Base-by-base conservation (phyloP, 2,113 vertebrate species). In the Chaenogobius annularis region DNA sequence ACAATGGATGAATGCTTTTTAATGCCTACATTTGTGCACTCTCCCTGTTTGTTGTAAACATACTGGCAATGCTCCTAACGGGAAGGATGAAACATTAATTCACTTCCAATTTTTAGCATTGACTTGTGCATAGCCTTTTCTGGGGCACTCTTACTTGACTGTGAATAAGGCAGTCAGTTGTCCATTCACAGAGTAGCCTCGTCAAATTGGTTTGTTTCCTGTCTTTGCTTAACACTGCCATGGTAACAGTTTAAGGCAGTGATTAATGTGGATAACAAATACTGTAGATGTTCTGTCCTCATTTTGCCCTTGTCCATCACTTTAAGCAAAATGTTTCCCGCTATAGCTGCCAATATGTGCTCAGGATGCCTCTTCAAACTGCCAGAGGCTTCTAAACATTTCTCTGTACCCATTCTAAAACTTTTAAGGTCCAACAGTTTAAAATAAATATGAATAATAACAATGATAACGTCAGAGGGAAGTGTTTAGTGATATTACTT, bases 181-280 rank as follows among this genome's bases (percentile, higher is more conserved):
- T 58, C 12, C 23, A 58, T 58, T 26, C 50, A 52, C 4, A 58
- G 55, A 26, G 7, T 22, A 59, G 58, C 58, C 58, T 61, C 7
- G 78, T 80, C 72, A 68, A 56, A 74, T 70, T 84, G 72, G 87
- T 75, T 58, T 54, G 47, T n/a, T 65, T 71, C 63, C 70, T 56
- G 64, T 17, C 47, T 84, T 73, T 0, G 73, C 87, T 79, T 74
- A 78, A 63, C 85, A 84, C 87, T 86, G 87, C 87, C 88, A 89
- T 78, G 70, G 78, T 83, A 82, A 83, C 74, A 66, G 73, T 82
- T 68, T 72, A 83, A 75, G 78, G 80, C 87, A 85, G 80, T 72
- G n/a, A 85, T 52, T 84, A 73, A 77, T 82, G 85, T 86, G 84
- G 86, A 54, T 20, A 54, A 54, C 79, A 84, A 70, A 84, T 71